A percentile compares a stretch with the other conserved stretches of the same genome.
phyloP scores from a whole-genome alignment of 2,113 vertebrate species.

The Mandrillus leucophaeus region DNA sequence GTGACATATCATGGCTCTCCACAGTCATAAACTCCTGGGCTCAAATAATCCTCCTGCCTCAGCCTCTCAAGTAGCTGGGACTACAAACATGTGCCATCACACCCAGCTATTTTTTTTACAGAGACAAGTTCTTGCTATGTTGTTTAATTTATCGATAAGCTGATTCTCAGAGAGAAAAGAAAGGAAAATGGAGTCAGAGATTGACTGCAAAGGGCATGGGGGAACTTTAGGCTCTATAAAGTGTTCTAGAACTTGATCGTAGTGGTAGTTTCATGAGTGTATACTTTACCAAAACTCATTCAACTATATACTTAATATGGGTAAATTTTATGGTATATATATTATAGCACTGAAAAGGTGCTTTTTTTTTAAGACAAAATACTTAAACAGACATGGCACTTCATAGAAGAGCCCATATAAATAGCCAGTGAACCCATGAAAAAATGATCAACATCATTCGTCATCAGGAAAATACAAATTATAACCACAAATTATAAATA shows the following conservation, averaged over 20 bases:
- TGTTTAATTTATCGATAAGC: neutral
- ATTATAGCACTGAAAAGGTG: neutral
- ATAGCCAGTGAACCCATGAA: neutral
- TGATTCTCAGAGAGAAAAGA: neutral
- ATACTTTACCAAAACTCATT: neutral
- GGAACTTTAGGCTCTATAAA: neutral
- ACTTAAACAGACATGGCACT: neutral
- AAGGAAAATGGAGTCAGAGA: neutral
- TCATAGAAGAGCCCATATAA: neutral
- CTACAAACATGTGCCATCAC: too few species aligned
- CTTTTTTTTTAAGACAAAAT: neutral
- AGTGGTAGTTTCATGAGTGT: neutral
- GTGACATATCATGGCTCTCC: too few species aligned
- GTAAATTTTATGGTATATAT: neutral
- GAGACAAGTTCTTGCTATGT: too few species aligned
- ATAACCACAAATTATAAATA: neutral
- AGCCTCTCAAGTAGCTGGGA: too few species aligned
- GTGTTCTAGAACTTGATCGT: neutral
- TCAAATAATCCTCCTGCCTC: too few species aligned
- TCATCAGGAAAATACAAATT: neutral
- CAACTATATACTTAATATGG: neutral
- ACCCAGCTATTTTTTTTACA: too few species aligned
- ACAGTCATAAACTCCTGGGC: too few species aligned
- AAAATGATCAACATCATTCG: too few species aligned
- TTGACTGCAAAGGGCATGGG: neutral